Base-by-base conservation (phyloP, 1,140 invertebrate genomes). In the Acyrthosiphon pisum region DNA sequence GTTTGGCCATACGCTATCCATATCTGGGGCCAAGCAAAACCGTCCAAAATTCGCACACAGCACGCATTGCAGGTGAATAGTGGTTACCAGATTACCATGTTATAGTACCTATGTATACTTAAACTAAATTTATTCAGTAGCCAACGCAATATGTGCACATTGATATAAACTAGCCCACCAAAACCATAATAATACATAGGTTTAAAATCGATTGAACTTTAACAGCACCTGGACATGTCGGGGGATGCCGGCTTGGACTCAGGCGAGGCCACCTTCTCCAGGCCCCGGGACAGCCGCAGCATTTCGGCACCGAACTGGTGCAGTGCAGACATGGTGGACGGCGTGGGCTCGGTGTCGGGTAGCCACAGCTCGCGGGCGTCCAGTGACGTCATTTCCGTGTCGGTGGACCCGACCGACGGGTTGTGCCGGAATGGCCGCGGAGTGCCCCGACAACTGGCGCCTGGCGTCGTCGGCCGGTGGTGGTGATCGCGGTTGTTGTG, bases 261-360 rank as follows among this genome's bases (percentile, higher is more conserved):
- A 22, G 94, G 84, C n/a, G 93, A 92, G 37, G 90, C 93, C 4
- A 94, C 94, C 35, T 93, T 96, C 95, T 97, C 97, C 90, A 98
- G 95, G 81, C 97, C 97, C 87, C 97, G 96, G 2, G 97, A 97
- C 2, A 98, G 95, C 94, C 97, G 97, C 90, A 98, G 95, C 97
- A 98, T 97, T 95, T 98, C 97, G 7, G 97, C 97, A 37, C 97
- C 97, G 94, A 98, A 98, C 94, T 97, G 97, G 95, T 97, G 97
- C 94, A 98, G 95, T 56, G 97, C 97, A 26, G 97, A 97, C 96
- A 98, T 97, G 89, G 97, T 97, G 94, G 97, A 97, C 22, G 97
- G 97, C 91, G 97, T 97, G 23, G 97, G 97, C 94, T 98, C 97
- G 86, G 97, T 96, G 94, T 98, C 97, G 90, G 97, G 97, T 68